Conservation (phyloP, 2,797 vertebrate species). For the Arctocebus calabarensis region DNA sequence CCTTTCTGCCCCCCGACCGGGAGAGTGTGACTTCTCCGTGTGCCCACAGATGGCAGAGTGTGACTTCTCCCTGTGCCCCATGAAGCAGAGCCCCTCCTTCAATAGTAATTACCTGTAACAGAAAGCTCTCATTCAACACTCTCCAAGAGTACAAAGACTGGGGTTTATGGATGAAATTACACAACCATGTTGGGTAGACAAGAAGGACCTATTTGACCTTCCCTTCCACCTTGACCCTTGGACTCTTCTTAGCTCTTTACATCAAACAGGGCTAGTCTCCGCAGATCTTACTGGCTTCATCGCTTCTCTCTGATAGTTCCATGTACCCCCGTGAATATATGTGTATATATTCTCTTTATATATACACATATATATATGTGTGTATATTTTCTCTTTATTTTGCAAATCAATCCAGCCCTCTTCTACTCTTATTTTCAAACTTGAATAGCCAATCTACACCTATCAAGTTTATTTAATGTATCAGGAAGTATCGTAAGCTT, state of each 20-base stretch:
- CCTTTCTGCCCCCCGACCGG: neutral
- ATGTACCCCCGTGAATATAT: neutral
- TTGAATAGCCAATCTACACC: neutral
- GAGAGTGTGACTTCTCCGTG: neutral
- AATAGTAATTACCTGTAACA: too few species aligned
- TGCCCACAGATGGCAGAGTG: neutral
- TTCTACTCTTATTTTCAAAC: neutral
- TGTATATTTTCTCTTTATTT: neutral
- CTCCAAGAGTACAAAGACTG: neutral
- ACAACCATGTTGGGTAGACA: neutral
- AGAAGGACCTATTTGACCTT: neutral
- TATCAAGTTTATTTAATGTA: neutral
- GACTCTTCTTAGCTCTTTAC: neutral
- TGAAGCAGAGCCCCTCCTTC: neutral
- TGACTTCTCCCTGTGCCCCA: too few species aligned
- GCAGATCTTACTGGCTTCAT: neutral
- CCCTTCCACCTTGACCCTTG: neutral
- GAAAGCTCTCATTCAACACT: neutral
- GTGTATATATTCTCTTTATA: neutral
- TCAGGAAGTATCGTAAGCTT: neutral
- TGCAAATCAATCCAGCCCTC: neutral
- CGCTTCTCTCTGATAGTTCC: neutral
- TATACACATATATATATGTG: too few species aligned
- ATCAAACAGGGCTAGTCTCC: neutral
- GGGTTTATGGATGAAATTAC: neutral